Conservation (phyloP, 2,113 vertebrate species). For the Chloroceryle aenea region DNA sequence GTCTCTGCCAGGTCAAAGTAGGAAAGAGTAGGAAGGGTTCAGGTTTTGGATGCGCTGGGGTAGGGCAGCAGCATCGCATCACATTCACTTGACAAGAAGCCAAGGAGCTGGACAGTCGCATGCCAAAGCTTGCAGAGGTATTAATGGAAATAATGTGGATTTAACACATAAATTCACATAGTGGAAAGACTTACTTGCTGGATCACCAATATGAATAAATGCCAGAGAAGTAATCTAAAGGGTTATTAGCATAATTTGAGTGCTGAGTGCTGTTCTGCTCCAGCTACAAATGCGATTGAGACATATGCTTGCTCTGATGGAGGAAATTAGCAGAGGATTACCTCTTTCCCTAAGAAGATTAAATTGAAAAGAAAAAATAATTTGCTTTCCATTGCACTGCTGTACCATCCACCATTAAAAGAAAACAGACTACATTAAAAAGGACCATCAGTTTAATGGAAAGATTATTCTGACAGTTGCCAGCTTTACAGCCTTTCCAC, state of each 20-base stretch:
- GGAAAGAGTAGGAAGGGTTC: not conserved
- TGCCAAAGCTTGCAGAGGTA: not conserved
- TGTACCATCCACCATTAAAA: slow-evolving; percentile 56
- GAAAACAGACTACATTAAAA: slow-evolving; percentile 33
- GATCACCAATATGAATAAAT: slow-evolving; percentile 47
- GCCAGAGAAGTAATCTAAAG: slow-evolving; percentile 57
- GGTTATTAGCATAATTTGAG: slow-evolving; percentile 67
- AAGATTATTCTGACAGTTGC: slow-evolving; percentile 56
- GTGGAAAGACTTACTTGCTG: slow-evolving; percentile 16
- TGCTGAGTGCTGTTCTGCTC: slow-evolving; percentile 64
- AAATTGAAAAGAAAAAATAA: slow-evolving; percentile 71
- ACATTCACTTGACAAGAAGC: not conserved
- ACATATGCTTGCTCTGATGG: slow-evolving; percentile 72
- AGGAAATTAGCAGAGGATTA: slow-evolving; percentile 76
- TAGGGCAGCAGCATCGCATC: not conserved
- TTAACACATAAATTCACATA: slow-evolving; percentile 7
- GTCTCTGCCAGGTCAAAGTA: not conserved
- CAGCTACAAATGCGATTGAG: slow-evolving; percentile 72
- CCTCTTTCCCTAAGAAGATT: slow-evolving; percentile 66
- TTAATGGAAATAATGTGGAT: slow-evolving; percentile 34
- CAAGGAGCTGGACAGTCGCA: not conserved
- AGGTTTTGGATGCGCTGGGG: not conserved
- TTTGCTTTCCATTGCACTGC: slow-evolving; percentile 47
- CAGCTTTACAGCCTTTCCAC: not conserved
- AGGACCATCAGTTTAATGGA: slow-evolving; percentile 50